Conservation (phyloP, 1,140 invertebrate genomes). For the Zaprionus tsacasi region DNA sequence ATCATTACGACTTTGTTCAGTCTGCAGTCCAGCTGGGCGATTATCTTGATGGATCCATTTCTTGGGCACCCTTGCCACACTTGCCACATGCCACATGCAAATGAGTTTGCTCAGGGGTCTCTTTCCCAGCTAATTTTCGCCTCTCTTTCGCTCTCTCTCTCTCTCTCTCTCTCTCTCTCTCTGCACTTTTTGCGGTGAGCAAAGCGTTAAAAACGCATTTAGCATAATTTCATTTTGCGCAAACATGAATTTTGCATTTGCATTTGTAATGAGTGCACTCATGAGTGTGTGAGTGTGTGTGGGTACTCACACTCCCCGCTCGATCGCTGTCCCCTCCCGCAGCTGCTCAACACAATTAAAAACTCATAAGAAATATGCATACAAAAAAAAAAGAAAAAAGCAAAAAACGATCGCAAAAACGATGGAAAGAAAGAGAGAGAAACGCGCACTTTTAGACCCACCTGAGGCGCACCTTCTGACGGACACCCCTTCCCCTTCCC, state of each 20-base stretch:
- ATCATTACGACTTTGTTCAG: background rate
- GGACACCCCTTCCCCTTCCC: background rate
- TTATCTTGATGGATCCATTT: slow-evolving; percentile 44
- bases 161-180: background rate
- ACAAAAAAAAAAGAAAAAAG: slow-evolving; percentile 19
- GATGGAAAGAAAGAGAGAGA: slow-evolving; percentile 3
- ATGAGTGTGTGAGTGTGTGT: too few species aligned
- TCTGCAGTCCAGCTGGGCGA: slow-evolving; percentile 10
- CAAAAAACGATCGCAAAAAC: slow-evolving; percentile 11
- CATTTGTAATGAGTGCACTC: slow-evolving; percentile 58
- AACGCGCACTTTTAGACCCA: slow-evolving; percentile 22
- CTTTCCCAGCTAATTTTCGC: slow-evolving; percentile 25
- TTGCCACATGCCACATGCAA: slow-evolving; percentile 42
- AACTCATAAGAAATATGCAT: slow-evolving; percentile 56
- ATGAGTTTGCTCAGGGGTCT: slow-evolving; percentile 17
- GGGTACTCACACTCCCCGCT: background rate
- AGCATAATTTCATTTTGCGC: slow-evolving; percentile 59
- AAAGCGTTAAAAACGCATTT: slow-evolving; percentile 56
- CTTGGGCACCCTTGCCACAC: slow-evolving; percentile 31
- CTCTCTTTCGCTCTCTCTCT: background rate
- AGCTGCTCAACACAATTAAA: slow-evolving; percentile 63
- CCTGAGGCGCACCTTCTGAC: slow-evolving; percentile 34
- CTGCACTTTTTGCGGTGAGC: slow-evolving; percentile 28
- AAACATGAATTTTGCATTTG: slow-evolving; percentile 70
- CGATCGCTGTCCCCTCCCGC: background rate